phyloP scores from a whole-genome alignment of 2,797 vertebrate genomes.

The Otolemur crassicaudatus region DNA sequence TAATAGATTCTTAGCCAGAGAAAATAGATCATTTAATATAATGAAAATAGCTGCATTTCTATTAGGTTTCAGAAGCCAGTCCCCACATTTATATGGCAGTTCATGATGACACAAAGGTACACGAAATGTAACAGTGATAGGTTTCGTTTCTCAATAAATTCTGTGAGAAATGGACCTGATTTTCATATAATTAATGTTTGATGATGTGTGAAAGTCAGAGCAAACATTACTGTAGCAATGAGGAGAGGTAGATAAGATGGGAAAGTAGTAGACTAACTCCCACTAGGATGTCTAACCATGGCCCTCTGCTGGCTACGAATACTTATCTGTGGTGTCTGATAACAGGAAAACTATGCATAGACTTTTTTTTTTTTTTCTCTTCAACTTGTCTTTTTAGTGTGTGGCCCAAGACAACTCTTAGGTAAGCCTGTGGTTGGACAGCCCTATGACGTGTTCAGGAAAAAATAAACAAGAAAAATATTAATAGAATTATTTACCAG shows the following conservation, averaged over 20 bases:
- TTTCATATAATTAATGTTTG: neutral
- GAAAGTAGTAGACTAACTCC: neutral
- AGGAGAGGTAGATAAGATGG: neutral
- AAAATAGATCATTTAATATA: neutral
- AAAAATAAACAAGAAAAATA: neutral
- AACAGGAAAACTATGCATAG: too few species aligned
- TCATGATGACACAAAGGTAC: neutral
- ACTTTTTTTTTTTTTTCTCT: too few species aligned
- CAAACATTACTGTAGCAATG: neutral
- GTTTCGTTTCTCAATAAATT: neutral
- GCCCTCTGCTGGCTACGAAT: too few species aligned
- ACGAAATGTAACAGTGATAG: neutral
- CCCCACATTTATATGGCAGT: neutral
- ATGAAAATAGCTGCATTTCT: neutral
- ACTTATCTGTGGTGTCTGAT: too few species aligned
- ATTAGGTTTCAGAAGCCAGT: neutral
- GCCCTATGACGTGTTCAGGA: neutral
- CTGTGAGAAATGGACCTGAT: neutral
- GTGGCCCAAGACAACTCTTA: too few species aligned
- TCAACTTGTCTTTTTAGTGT: too few species aligned
- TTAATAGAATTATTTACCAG: neutral
- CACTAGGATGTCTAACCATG: too few species aligned
- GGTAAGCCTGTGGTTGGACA: too few species aligned
- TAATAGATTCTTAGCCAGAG: neutral
- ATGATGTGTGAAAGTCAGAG: neutral